Evolutionary conservation across 1,140 invertebrate species (phyloP).

Genomic region (Drosophila suzukii): DNA sequence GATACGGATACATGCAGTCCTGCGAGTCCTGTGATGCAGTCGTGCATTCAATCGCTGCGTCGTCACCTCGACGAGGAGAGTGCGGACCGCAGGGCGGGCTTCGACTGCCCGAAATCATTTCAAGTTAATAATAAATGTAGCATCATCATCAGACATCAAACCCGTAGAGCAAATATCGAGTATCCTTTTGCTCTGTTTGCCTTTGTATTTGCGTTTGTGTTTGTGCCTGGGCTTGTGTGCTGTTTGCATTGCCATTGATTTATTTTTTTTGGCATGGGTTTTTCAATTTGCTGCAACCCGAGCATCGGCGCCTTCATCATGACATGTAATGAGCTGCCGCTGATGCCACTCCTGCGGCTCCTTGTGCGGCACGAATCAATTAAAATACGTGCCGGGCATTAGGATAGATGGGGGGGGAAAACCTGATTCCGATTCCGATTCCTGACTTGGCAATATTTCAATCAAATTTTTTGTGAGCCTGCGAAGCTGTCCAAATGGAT

Average conservation of each 20-base stretch:
- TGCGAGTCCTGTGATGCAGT: conserved; percentile 72
- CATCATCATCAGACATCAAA: conserved; percentile 81
- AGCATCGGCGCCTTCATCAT: conserved; percentile 13
- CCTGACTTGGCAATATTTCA: conserved; percentile 70
- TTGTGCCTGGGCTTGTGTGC: conserved; percentile 8
- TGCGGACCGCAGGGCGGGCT: conserved; percentile 20
- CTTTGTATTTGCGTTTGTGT: conserved; percentile 5
- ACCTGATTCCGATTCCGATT: background rate
- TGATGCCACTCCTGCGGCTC: conserved; percentile 37
- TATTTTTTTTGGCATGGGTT: conserved; percentile 52
- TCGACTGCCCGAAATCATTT: conserved; percentile 82
- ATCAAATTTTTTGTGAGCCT: conserved; percentile 34
- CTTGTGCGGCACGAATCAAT: conserved; percentile 76
- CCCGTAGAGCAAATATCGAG: conserved; percentile 73
- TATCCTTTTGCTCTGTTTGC: conserved; percentile 62
- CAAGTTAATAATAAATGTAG: conserved; percentile 84
- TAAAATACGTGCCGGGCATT: conserved; percentile 79
- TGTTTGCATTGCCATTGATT: conserved; percentile 80
- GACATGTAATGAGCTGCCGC: conserved; percentile 72
- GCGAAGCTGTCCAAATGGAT: conserved; percentile 37
- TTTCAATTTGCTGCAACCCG: conserved; percentile 50
- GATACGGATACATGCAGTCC: conserved; percentile 35
- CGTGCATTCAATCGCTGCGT: conserved; percentile 84
- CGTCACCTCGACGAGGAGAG: conserved; percentile 65
- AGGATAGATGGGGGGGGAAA: conserved; percentile 38